A percentile compares a stretch with the other conserved stretches of the same genome.
These are phyloP conservation scores for Ailurus styani DNA, from an alignment of 2,113 vertebrate genomes.

Conservation along the genomic window DNA sequence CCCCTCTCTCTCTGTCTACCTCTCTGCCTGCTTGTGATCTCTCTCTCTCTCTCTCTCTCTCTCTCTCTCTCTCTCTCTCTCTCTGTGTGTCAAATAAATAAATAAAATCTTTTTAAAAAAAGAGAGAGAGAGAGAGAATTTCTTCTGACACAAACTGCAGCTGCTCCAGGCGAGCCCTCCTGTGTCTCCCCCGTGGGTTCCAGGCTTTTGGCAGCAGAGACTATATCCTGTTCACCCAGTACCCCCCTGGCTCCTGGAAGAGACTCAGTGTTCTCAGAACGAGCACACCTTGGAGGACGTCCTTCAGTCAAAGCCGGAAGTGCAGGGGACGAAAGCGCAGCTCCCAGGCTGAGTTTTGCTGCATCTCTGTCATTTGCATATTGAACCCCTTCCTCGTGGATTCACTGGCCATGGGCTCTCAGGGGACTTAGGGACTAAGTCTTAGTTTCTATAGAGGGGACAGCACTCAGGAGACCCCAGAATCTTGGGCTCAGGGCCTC, in stretches of 20 bases:
- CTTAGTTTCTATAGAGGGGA: neutral
- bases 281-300: neutral
- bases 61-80: no score
- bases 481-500: neutral
- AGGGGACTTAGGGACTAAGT: neutral
- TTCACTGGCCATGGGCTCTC: neutral
- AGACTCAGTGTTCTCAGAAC: neutral
- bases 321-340: neutral
- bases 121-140: neutral
- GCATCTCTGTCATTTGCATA: neutral
- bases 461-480: neutral
- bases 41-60: no score
- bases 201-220: neutral
- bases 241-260: neutral
- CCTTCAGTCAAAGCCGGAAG: neutral
- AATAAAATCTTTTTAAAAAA: no score
- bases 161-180: neutral
- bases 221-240: neutral
- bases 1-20: no score
- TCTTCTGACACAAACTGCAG: neutral
- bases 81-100: no score
- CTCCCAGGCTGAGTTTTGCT: neutral
- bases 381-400: neutral
- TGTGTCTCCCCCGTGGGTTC: rapidly evolving
- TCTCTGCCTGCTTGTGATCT: no score